These are phyloP conservation scores for Trypoxylus dichotomus DNA, from an alignment of 1,140 invertebrate genomes.

Conservation along the genomic window DNA sequence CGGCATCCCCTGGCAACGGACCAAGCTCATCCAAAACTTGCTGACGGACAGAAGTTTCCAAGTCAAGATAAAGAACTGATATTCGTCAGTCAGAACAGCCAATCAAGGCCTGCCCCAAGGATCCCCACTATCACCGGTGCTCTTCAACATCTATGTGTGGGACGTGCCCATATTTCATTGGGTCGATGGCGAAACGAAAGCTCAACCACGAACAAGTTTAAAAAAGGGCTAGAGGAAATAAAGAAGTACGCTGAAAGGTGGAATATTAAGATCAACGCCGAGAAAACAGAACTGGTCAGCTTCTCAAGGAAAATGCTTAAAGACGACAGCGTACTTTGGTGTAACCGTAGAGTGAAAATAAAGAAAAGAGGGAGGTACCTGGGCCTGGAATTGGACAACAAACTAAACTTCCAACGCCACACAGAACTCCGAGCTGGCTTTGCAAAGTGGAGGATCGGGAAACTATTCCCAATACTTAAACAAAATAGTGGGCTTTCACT, in stretches of 20 bases:
- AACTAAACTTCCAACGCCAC: too few relatives aligned
- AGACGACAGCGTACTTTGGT: neutral
- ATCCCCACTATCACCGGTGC: neutral
- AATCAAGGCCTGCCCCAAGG: constrained; percentile 6
- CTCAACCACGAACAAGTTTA: neutral
- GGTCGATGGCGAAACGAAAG: too few relatives aligned
- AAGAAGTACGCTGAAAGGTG: neutral
- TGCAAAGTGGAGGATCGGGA: neutral
- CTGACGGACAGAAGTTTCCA: neutral
- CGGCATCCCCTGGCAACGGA: neutral
- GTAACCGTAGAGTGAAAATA: neutral
- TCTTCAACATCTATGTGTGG: neutral
- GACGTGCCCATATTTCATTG: neutral
- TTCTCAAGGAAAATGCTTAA: neutral
- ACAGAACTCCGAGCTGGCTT: too few relatives aligned
- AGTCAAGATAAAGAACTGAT: neutral
- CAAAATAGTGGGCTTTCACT: neutral
- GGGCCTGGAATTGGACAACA: too few relatives aligned
- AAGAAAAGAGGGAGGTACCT: too few relatives aligned
- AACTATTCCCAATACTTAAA: neutral
- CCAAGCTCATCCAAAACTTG: neutral
- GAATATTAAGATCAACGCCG: neutral
- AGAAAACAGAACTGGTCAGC: neutral
- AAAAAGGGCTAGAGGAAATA: neutral
- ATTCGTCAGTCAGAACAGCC: neutral